Evolutionary conservation across 35 echinoderm and acorn worm genomes (phyloP), one percentile per base, ranked within the genome.

Genomic region (Chiridota heheva): DNA sequence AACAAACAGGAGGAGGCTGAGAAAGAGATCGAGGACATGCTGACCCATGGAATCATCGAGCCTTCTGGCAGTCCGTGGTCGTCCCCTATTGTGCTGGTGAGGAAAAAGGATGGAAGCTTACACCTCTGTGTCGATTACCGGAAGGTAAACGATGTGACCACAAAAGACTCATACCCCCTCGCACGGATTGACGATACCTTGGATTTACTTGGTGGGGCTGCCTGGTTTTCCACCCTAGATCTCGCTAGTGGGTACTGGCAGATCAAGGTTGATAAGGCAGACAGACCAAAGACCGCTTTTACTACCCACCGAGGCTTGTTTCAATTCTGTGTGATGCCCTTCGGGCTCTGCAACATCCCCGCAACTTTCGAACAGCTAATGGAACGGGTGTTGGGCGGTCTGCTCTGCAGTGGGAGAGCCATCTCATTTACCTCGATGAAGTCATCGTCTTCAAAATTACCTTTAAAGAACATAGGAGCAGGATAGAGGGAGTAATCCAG

Each of bases 181-280:
- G 63, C 75, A 2, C 58, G 73, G 35, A 88, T 69, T 41, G 77
- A 88, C 51, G 61, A 81, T 34, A 83, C 86, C 3, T 36, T 83
- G 4, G 75, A 88, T 73, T 22, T 37, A 17, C 51, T 88, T 1
- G 40, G 35, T 35, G 61, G 76, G 2, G 44, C 72, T 6, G 22
- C 60, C 4, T 88, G 58, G 40, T 88, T 88, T 22, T 65, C 72
- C 18, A 82, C 64, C 15, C 36, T 87, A 41, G 84, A 87, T 55
- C 36, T 87, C 36, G 49, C 36, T 10, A 81, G 73, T 58, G 86
- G 86, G 12, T 88, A 88, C 86, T 88, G 86, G 86, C 86, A 88
- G 82, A 48, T 86, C 10, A 4, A 29, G 12, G 62, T 81, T 60
- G 60, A 88, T 18, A 25, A 2, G 1, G 29, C 1, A 4, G 75